Evolutionary conservation across 2,797 vertebrate genomes (phyloP), one percentile per base, ranked within the genome.

Genomic region (Enteromius viviparus): DNA sequence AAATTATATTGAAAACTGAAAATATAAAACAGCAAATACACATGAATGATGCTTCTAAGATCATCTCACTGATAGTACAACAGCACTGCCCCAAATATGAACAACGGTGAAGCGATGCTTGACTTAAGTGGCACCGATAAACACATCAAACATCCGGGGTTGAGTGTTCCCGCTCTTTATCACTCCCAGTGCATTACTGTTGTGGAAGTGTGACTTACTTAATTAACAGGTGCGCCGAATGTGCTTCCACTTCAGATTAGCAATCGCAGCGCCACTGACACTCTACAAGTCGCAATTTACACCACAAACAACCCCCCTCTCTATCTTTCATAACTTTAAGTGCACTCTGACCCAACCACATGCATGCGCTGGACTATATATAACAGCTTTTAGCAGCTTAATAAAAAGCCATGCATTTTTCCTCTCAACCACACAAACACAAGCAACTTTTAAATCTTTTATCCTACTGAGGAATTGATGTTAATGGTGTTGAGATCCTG

Each of bases 191-290:
- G 3, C 51, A 3, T 40, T 12, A 23, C 32, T 76, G 53, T 26
- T 60, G n/a, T 29, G 58, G 21, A 62, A 60, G 37, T 11, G n/a
- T 6, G 37, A 76, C 34, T 4, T 9, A 34, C 9, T 64, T 78
- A 51, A 66, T 66, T 66, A 34, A 26, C 29, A 78, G 19, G 19
- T 15, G 42, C 3, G 32, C 49, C 19, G n/a, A 51, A 78, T 34
- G 60, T n/a, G 42, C n/a, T 49, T 49, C 45, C 42, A 37, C 60
- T 78, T 77, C 40, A 47, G 23, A 45, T 62, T 32, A n/a, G 62
- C 7, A 14, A 32, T 49, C 4, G 6, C 4, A 3, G 10, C 9
- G 21, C 58, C 10, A 23, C 19, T 1, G 7, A 65, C 40, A 49
- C 42, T 65, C 64, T 32, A 55, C 6, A 34, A 29, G 15, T 19